These are phyloP conservation scores for Monochamus alternatus DNA, from an alignment of 2,888 invertebrate species.

Conservation along the genomic window DNA sequence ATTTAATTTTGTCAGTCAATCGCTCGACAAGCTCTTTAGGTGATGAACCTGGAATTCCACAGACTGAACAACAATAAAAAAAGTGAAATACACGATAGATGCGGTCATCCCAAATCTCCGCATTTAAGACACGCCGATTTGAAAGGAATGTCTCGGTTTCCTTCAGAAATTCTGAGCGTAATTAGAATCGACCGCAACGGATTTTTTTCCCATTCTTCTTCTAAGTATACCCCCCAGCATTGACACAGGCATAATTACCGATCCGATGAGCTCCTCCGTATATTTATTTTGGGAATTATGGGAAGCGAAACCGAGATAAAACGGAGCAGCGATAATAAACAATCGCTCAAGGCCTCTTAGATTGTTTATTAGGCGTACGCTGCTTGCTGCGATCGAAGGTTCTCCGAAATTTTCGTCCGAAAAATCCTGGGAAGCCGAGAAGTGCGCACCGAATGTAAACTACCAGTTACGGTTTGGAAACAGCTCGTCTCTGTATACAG, in stretches of 20 bases:
- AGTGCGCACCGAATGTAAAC: not conserved
- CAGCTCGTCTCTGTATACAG: not conserved
- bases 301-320: slow-evolving; percentile 6
- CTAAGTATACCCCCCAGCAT: not conserved
- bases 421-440: not conserved
- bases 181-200: not conserved
- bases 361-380: not conserved
- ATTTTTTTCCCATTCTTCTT: slow-evolving; percentile 19
- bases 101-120: not conserved
- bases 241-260: not conserved
- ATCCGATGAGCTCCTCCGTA: slow-evolving; percentile 1
- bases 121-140: not conserved
- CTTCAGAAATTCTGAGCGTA: not conserved
- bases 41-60: no score
- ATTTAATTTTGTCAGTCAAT: no score
- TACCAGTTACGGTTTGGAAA: not conserved
- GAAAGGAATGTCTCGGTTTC: not conserved
- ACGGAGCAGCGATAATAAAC: slow-evolving; percentile 8
- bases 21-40: no score
- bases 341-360: slow-evolving; percentile 3
- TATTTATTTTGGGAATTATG: slow-evolving; percentile 33
- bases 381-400: not conserved
- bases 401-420: not conserved
- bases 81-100: not conserved
- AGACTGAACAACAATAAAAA: not conserved